phyloP scores from a whole-genome alignment of 1,140 invertebrate species.

The Papilio dardanus region DNA sequence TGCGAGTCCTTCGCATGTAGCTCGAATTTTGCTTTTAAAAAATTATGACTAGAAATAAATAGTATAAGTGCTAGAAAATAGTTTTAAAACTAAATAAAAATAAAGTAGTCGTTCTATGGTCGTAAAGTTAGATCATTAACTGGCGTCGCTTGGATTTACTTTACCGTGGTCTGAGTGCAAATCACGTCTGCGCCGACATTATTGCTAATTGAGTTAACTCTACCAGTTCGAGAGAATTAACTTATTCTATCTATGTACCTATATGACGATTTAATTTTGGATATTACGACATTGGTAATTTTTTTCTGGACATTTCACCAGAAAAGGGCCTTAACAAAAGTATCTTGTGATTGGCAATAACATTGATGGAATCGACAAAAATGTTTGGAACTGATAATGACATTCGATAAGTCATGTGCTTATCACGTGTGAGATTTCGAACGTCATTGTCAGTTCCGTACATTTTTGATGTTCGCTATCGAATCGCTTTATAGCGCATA shows the following conservation, averaged over 20 bases:
- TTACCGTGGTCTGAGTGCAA: constrained; percentile 20
- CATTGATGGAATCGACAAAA: too few relatives aligned
- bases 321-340: too few relatives aligned
- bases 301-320: background rate
- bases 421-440: too few relatives aligned
- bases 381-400: too few relatives aligned
- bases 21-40: too few relatives aligned
- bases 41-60: background rate
- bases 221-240: background rate
- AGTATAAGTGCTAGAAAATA: background rate
- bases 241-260: constrained; percentile 1
- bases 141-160: constrained; percentile 13
- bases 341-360: too few relatives aligned
- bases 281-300: background rate
- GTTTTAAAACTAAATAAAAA: constrained; percentile 12
- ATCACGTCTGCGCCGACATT: constrained; percentile 22
- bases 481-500: too few relatives aligned
- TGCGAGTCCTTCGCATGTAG: too few relatives aligned
- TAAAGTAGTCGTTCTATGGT: background rate
- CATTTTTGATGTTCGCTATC: too few relatives aligned
- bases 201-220: constrained; percentile 25
- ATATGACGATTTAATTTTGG: background rate
- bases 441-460: too few relatives aligned
- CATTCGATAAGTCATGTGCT: too few relatives aligned
- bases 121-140: constrained; percentile 21